A percentile compares a stretch with the other conserved stretches of the same genome.
Conservation (phyloP, 92 coral and sea anemone species). For the Porites rus region DNA sequence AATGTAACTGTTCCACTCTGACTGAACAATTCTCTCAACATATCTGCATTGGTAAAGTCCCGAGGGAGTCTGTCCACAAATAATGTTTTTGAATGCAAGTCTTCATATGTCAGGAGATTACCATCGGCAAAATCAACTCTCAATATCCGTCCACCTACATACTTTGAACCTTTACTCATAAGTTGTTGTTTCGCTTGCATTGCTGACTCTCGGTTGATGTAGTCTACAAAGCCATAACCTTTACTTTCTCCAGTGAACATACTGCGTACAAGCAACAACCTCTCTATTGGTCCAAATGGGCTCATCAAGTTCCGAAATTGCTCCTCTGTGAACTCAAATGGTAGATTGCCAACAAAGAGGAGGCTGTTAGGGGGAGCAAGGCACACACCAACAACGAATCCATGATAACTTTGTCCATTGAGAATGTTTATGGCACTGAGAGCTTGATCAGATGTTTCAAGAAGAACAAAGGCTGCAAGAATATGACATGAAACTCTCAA, state of each 20-base stretch:
- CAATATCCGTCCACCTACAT: conserved; percentile 83
- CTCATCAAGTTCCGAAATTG: conserved; percentile 86
- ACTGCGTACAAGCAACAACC: conserved; percentile 82
- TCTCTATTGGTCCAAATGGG: conserved; percentile 87
- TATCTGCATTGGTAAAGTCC: conserved; percentile 84
- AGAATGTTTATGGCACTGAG: conserved; percentile 60
- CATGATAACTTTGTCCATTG: conserved; percentile 76
- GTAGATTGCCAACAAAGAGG: conserved; percentile 92
- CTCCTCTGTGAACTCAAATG: conserved; percentile 84
- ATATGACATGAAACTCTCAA: too few species aligned
- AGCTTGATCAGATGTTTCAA: conserved; percentile 71
- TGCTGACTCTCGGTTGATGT: conserved; percentile 71
- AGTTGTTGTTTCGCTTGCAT: conserved; percentile 78
- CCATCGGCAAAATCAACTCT: conserved; percentile 90
- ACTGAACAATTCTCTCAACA: conserved; percentile 71
- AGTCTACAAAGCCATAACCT: conserved; percentile 98
- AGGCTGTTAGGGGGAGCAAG: conserved; percentile 82
- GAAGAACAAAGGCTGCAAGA: conserved; percentile 55
- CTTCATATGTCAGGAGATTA: conserved; percentile 74
- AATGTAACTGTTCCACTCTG: conserved; percentile 87
- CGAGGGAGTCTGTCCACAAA: conserved; percentile 91
- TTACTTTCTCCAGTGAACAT: conserved; percentile 89
- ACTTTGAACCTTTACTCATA: conserved; percentile 80
- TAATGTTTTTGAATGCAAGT: conserved; percentile 87
- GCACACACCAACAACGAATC: conserved; percentile 66